phyloP scores from a whole-genome alignment of 2,888 invertebrate species.

The Pheosia gnoma region DNA sequence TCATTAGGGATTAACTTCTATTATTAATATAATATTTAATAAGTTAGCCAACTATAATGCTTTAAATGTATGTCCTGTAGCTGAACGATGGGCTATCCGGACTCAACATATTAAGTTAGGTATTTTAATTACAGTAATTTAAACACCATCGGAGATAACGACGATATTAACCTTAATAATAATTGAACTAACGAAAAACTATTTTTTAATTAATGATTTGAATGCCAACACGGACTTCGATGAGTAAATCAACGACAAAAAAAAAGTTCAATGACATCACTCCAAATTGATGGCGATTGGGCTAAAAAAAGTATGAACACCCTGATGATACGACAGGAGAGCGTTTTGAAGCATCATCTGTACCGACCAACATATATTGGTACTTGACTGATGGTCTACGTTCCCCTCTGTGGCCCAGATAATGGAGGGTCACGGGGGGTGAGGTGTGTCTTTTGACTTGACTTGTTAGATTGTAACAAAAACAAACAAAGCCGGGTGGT shows the following conservation, averaged over 20 bases:
- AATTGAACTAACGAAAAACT: slow-evolving; percentile 11
- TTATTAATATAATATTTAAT: too few relatives aligned
- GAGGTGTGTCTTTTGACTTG: slow-evolving; percentile 30
- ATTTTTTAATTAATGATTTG: slow-evolving; percentile 14
- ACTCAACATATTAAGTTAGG: slow-evolving; percentile 12
- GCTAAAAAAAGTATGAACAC: slow-evolving; percentile 47
- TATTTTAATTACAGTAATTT: slow-evolving; percentile 15
- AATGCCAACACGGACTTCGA: slow-evolving; percentile 11
- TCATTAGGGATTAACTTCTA: too few relatives aligned
- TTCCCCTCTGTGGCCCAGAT: slow-evolving; percentile 31
- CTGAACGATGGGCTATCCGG: background rate
- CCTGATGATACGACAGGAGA: slow-evolving; percentile 36
- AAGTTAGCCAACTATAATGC: background rate
- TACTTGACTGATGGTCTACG: slow-evolving; percentile 39
- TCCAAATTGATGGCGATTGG: slow-evolving; percentile 33
- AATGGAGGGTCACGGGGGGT: slow-evolving; percentile 28
- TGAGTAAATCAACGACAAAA: slow-evolving; percentile 17
- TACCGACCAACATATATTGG: slow-evolving; percentile 42
- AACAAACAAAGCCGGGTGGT: slow-evolving; percentile 68
- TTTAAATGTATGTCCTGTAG: background rate
- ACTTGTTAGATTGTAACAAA: slow-evolving; percentile 53
- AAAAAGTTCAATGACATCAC: slow-evolving; percentile 31
- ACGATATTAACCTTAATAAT: slow-evolving; percentile 1
- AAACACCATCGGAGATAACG: background rate
- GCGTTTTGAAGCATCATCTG: slow-evolving; percentile 55